phyloP scores from a whole-genome alignment of 1,140 invertebrate species.

The Stegodyphus mimosarum region DNA sequence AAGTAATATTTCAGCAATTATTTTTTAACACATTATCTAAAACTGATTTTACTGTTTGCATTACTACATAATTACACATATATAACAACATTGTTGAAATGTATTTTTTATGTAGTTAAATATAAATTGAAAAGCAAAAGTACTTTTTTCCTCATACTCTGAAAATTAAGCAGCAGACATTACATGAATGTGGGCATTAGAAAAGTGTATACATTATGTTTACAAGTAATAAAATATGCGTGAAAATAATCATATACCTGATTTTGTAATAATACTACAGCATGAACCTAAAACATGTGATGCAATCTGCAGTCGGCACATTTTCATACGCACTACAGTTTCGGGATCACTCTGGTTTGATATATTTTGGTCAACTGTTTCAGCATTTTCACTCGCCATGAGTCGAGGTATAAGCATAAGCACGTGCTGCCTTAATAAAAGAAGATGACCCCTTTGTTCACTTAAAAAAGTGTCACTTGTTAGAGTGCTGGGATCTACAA shows the following conservation, averaged over 20 bases:
- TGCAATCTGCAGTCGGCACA: slow-evolving; percentile 34
- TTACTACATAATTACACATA: too few species aligned
- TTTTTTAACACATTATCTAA: too few species aligned
- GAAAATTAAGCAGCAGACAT: too few species aligned
- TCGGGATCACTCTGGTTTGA: slow-evolving; percentile 9
- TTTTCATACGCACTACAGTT: slow-evolving; percentile 23
- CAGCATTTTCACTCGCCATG: slow-evolving; percentile 26
- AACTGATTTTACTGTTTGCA: too few species aligned
- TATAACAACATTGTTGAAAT: too few species aligned
- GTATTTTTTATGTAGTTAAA: too few species aligned
- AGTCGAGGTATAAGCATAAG: slow-evolving; percentile 38
- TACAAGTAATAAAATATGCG: too few species aligned
- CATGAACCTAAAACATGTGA: slow-evolving; percentile 42
- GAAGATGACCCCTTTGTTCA: slow-evolving; percentile 41
- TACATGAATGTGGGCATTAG: too few species aligned
- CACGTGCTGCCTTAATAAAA: slow-evolving; percentile 38
- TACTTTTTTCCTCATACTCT: too few species aligned
- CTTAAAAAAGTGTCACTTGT: slow-evolving; percentile 27
- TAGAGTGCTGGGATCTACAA: slow-evolving; percentile 29
- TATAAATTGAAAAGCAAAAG: too few species aligned
- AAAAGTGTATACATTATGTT: too few species aligned
- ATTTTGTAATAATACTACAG: slow-evolving; percentile 34
- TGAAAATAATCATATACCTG: slow-evolving; percentile 9
- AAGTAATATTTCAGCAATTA: too few species aligned
- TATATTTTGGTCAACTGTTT: neutral